Percentiles rank a stretch among this genome's conserved stretches.
phyloP scores from a whole-genome alignment of 2,888 invertebrate genomes.

The Heliconius sara region DNA sequence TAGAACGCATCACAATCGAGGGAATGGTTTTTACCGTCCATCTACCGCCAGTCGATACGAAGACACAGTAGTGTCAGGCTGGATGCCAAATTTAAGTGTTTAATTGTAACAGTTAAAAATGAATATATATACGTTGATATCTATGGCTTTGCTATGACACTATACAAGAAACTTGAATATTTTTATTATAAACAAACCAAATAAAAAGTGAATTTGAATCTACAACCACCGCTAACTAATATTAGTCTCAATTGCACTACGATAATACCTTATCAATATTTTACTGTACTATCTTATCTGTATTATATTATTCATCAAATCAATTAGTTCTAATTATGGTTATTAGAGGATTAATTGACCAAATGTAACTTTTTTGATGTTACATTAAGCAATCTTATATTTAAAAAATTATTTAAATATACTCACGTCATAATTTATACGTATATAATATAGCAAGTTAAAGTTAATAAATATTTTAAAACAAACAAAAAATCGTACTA shows the following conservation, averaged over 20 bases:
- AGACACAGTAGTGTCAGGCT: slow-evolving; percentile 60
- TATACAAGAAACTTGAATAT: not conserved
- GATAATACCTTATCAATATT: not conserved
- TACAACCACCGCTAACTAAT: not conserved
- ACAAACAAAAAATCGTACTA: not conserved
- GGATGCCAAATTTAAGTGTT: slow-evolving; percentile 49
- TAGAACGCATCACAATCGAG: slow-evolving; percentile 2
- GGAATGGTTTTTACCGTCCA: not conserved
- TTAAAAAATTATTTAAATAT: no score
- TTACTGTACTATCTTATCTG: no score
- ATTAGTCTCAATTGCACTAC: not conserved
- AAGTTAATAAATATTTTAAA: not conserved
- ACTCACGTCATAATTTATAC: no score
- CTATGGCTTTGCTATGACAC: not conserved
- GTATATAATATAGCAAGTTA: no score
- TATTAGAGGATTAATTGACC: not conserved
- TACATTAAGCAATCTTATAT: not conserved
- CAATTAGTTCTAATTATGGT: not conserved
- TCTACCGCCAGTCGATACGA: slow-evolving; percentile 20
- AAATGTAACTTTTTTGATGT: not conserved
- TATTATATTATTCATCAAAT: not conserved
- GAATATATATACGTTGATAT: slow-evolving; percentile 67
- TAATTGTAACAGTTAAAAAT: slow-evolving; percentile 55
- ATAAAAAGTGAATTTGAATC: not conserved
- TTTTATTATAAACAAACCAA: not conserved